Evolutionary conservation across 2,113 vertebrate genomes (phyloP).

Genomic region (Barbus barbus): DNA sequence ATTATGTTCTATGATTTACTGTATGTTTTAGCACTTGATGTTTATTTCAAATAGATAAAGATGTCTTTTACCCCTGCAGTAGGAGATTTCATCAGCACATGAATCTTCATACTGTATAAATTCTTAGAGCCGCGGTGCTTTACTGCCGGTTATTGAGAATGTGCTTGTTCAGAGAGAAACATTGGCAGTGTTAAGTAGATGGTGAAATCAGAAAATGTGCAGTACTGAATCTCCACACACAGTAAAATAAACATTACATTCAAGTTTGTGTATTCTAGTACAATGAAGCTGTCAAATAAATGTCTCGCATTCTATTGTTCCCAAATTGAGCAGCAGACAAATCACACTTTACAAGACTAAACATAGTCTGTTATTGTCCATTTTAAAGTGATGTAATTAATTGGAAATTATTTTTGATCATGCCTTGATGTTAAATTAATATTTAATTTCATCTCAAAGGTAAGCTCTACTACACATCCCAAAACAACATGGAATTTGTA

Average conservation of each 20-base stretch:
- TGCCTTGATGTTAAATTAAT: not conserved
- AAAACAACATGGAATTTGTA: not conserved
- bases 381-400: not conserved
- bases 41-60: conserved; percentile 3
- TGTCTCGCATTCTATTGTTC: no score
- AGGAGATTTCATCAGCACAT: not conserved
- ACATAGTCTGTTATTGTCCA: not conserved
- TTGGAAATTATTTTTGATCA: not conserved
- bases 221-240: not conserved
- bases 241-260: not conserved
- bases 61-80: not conserved
- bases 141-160: not conserved
- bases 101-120: no score
- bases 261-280: not conserved
- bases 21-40: not conserved
- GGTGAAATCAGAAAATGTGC: not conserved
- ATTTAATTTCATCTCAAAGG: not conserved
- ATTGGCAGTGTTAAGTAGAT: not conserved
- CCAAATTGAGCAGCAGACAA: not conserved
- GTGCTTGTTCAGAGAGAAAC: not conserved
- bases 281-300: not conserved
- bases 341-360: not conserved
- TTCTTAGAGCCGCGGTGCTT: no score
- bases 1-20: not conserved
- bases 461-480: not conserved